Evolutionary conservation across 1,140 invertebrate species (phyloP), one percentile per base, ranked within the genome.

Genomic region (Drosophila sproati): DNA sequence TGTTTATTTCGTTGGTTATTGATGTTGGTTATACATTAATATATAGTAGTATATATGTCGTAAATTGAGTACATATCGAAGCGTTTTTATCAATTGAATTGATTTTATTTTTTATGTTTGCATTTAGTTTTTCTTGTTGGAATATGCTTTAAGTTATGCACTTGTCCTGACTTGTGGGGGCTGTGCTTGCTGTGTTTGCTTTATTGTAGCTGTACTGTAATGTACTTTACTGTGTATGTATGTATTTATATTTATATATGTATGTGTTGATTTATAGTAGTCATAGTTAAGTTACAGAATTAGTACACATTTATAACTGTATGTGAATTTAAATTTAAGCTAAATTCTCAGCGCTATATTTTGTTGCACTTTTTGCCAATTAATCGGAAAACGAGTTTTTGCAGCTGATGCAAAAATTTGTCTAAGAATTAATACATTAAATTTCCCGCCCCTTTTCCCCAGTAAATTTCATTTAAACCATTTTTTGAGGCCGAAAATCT

Each of bases 1-100:
- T 35, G 47, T 39, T 51, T 63, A 64, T 76, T 75, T 73, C 60
- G 56, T 71, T 88, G 85, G 71, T 74, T 87, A 88, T 88, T 82
- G 80, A 67, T 72, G 66, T 79, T 67, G 82, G 82, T 88, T 88
- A 82, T 76, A 87, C 76, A 78, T 78, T 69, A 29, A 75, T 73
- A 64, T 77, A 73, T 79, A 66, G 57, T 52, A 31, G 50, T 62
- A 37, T 82, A 70, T 81, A 76, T 78, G 78, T 81, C 61, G 50
- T 85, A 77, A 86, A 82, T 88, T 88, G 83, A 87, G 73, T 87
- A 85, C 72, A 81, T 85, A 89, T 89, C 68, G 70, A 89, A 85
- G 85, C 85, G 73, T 88, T 88, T 71, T 52, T 71, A 80, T 89
- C 85, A 88, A 88, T 88, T 85, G 63, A 73, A 88, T 83, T 88